A percentile compares a stretch with the other conserved stretches of the same genome.
phyloP scores from a whole-genome alignment of 1,140 invertebrate genomes.

The Papilio aristodemus region DNA sequence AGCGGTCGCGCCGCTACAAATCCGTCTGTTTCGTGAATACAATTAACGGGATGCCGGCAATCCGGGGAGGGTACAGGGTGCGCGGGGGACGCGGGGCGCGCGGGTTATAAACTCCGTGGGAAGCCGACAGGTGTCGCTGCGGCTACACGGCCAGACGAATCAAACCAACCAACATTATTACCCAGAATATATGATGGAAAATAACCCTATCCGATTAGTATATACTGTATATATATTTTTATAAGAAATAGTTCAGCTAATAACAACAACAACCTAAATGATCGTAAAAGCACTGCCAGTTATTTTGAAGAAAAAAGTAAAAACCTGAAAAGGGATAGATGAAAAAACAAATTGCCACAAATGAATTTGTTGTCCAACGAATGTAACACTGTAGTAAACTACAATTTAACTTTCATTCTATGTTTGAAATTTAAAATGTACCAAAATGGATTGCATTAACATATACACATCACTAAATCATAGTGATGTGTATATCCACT shows the following conservation, averaged over 20 bases:
- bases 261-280: too few species aligned
- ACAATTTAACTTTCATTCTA: too few species aligned
- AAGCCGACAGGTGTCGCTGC: constrained; percentile 69
- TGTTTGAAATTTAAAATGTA: too few species aligned
- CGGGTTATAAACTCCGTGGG: constrained; percentile 73
- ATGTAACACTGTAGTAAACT: too few species aligned
- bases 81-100: constrained; percentile 24
- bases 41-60: constrained; percentile 68
- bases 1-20: constrained; percentile 43
- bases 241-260: background rate
- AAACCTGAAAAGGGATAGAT: too few species aligned
- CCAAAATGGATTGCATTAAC: too few species aligned
- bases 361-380: too few species aligned
- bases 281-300: too few species aligned
- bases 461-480: too few species aligned
- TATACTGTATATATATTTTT: background rate
- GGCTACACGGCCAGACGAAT: constrained; percentile 64
- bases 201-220: background rate
- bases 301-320: too few species aligned
- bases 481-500: too few species aligned
- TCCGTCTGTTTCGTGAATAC: constrained; percentile 67
- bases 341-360: too few species aligned
- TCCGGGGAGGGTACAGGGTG: constrained; percentile 38
- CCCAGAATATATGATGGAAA: constrained; percentile 9
- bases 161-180: constrained; percentile 40